Percentiles rank a stretch among this genome's conserved stretches.
phyloP scores from a whole-genome alignment of 2,888 invertebrate species.

The Neoscelio sp. region DNA sequence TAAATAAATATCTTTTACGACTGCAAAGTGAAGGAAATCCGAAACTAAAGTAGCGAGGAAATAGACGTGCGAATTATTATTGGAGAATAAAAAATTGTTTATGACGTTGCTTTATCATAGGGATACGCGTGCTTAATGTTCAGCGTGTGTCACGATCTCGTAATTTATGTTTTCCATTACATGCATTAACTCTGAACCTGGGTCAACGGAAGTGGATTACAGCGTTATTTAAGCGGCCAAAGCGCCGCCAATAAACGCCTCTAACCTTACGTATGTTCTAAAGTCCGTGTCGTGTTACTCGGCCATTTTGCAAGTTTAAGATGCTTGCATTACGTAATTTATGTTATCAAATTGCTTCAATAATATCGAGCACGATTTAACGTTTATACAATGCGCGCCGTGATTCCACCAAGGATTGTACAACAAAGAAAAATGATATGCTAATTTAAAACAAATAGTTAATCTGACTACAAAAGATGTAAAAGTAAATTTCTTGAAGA shows the following conservation, averaged over 20 bases:
- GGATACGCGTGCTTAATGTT: constrained; percentile 4
- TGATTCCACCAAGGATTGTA: background rate
- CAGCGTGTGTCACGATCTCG: constrained; percentile 13
- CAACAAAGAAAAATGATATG: background rate
- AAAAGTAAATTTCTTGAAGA: too few species aligned
- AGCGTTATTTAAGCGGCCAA: constrained; percentile 44
- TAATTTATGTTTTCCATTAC: constrained; percentile 46
- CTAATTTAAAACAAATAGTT: too few species aligned
- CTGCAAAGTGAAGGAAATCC: background rate
- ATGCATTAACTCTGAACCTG: constrained; percentile 16
- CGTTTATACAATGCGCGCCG: too few species aligned
- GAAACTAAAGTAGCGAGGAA: background rate
- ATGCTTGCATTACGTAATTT: constrained; percentile 33
- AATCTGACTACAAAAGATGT: too few species aligned
- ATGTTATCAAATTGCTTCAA: constrained; percentile 3
- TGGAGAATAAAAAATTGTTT: constrained; percentile 24
- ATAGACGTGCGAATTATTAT: constrained; percentile 14
- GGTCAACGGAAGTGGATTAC: constrained; percentile 46
- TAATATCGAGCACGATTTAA: background rate
- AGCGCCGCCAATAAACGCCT: constrained; percentile 35
- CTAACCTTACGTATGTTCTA: background rate
- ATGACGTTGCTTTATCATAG: constrained; percentile 10
- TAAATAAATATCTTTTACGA: constrained; percentile 21
- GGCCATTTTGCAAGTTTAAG: constrained; percentile 33
- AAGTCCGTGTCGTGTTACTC: constrained; percentile 28